A percentile compares a stretch with the other conserved stretches of the same genome.
Conservation (phyloP, 2,888 invertebrate genomes). For the Diarsia rubi region DNA sequence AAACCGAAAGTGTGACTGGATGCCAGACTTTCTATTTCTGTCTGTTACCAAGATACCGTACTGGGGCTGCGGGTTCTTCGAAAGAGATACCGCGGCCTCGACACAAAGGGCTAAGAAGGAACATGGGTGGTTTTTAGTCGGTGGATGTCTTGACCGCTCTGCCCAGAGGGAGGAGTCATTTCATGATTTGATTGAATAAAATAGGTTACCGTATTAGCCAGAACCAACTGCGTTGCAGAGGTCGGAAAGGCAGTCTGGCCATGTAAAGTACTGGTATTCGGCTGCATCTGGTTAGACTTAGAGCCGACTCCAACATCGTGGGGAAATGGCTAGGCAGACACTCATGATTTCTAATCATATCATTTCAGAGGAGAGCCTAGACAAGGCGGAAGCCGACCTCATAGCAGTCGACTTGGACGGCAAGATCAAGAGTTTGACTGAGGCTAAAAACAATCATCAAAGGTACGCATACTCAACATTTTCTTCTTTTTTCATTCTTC, state of each 20-base stretch:
- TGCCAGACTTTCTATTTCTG: too few species aligned
- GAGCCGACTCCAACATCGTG: background rate
- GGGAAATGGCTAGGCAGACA: background rate
- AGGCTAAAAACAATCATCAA: slow-evolving; percentile 93
- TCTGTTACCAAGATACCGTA: too few species aligned
- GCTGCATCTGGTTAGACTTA: background rate
- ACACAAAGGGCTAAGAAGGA: too few species aligned
- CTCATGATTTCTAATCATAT: background rate
- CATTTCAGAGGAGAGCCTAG: slow-evolving; percentile 92
- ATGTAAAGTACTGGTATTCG: background rate
- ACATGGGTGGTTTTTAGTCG: too few species aligned
- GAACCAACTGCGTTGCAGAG: background rate
- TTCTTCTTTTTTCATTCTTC: too few species aligned
- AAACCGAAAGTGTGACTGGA: too few species aligned
- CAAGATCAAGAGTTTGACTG: slow-evolving; percentile 93
- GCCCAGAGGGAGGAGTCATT: too few species aligned
- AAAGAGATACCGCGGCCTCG: too few species aligned
- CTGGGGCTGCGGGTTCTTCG: too few species aligned
- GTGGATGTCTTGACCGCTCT: too few species aligned
- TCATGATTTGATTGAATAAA: too few species aligned
- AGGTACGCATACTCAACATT: slow-evolving; percentile 33
- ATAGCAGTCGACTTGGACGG: slow-evolving; percentile 94
- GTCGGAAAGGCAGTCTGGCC: background rate
- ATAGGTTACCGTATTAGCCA: too few species aligned
- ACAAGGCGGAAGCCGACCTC: slow-evolving; percentile 93